Evolutionary conservation across 2,797 vertebrate genomes (phyloP), one percentile per base, ranked within the genome.

Genomic region (Hypotaenidia philippensis): DNA sequence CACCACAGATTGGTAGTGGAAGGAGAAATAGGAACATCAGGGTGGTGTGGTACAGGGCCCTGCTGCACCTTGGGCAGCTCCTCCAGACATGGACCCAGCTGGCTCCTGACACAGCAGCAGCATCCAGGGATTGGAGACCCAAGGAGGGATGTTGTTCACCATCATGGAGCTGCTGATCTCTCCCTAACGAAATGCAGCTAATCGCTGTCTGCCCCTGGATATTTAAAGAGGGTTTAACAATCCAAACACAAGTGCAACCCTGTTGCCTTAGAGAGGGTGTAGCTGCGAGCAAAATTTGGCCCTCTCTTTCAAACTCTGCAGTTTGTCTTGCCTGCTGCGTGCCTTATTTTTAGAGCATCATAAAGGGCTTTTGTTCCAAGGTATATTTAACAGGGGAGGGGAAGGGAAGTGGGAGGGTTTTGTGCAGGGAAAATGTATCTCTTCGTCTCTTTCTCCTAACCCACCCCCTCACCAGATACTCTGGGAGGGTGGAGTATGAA

Each of bases 321-420:
- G 90, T 91, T 94, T 93, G 92, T 86, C 94, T 90, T 89, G 91
- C 74, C 86, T 93, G 95, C 84, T 92, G 59, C 76, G 16, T 79
- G 82, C 91, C 94, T 97, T 97, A 95, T 96, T 97, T 97, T 97
- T 97, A 96, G 95, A 96, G 87, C 87, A 81, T 92, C 95, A 97
- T 94, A 97, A 97, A 96, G 88, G 65, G 91, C 96, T 96, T 97
- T 97, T 97, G 96, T 97, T 96, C 92, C 87, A 93, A 89, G 91
- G 94, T 97, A 94, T 97, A 96, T 96, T 97, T 97, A 96, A 96
- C 89, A 95, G 96, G 97, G 96, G 96, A 96, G 97, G 87, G 96
- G 93, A 96, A 88, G 93, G 96, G 95, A 96, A 96, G 91, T 92
- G 84, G 95, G 93, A 94, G 90, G 94, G 91, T 87, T 93, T 53